phyloP scores from a whole-genome alignment of 30 jellyfish, hydroid and myxozoan genomes.

The Sanderia malayensis region DNA sequence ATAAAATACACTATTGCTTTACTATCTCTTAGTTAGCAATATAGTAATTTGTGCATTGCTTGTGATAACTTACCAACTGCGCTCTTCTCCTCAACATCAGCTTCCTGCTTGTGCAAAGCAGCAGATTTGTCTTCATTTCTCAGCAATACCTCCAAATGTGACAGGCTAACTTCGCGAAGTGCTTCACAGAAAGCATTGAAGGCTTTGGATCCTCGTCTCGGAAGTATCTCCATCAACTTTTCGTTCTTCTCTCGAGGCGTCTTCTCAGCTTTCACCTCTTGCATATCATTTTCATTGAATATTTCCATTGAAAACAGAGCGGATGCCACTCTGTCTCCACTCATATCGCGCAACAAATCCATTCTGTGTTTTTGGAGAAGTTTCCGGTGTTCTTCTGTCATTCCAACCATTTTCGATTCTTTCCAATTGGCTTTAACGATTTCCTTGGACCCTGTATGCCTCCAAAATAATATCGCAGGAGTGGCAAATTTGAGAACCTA shows the following conservation, averaged over 20 bases:
- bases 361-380: conserved; percentile 65
- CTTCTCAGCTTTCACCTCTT: conserved; percentile 35
- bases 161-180: conserved; percentile 31
- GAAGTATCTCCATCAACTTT: conserved; percentile 71
- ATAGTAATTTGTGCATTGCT: not conserved
- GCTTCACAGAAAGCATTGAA: conserved; percentile 53
- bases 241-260: conserved; percentile 71
- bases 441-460: no score
- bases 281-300: conserved; percentile 69
- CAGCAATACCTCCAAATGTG: conserved; percentile 45
- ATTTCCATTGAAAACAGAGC: conserved; percentile 38
- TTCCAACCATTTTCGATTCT: conserved; percentile 53
- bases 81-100: conserved; percentile 24
- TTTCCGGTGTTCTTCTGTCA: conserved; percentile 82
- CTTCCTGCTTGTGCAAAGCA: conserved; percentile 2
- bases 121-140: conserved; percentile 23
- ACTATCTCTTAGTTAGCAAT: not conserved
- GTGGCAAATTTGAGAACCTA: no score
- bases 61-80: not conserved
- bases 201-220: conserved; percentile 81
- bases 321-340: conserved; percentile 65
- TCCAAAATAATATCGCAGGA: no score
- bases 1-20: not conserved
- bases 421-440: no score
- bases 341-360: conserved; percentile 67